Percentiles rank a stretch among this genome's conserved stretches.
Conservation (phyloP, 1,140 invertebrate species). For the Homalodisca vitripennis region DNA sequence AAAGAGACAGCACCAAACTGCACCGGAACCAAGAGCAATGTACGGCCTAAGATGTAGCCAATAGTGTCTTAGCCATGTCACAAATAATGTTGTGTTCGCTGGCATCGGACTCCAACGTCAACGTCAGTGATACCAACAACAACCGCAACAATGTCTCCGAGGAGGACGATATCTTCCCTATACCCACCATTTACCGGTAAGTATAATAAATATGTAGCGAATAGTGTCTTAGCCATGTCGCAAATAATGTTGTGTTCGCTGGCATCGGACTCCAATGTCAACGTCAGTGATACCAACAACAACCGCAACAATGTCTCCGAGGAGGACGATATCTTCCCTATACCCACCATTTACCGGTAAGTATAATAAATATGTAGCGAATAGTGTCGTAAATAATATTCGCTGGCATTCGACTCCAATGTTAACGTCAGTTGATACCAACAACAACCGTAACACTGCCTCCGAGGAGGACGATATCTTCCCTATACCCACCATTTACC, state of each 20-base stretch:
- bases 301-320: constrained; percentile 11
- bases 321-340: constrained; percentile 30
- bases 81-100: constrained; percentile 36
- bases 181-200: constrained; percentile 40
- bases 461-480: constrained; percentile 30
- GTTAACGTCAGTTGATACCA: constrained; percentile 34
- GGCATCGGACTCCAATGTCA: constrained; percentile 30
- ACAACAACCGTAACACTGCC: constrained; percentile 33
- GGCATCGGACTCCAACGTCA: constrained; percentile 33
- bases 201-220: too few species aligned
- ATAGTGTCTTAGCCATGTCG: constrained; percentile 34
- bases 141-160: constrained; percentile 29
- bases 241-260: constrained; percentile 35
- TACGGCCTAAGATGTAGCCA: constrained; percentile 17
- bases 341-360: constrained; percentile 40
- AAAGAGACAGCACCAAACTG: too few species aligned
- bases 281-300: constrained; percentile 36
- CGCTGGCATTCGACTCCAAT: constrained; percentile 28
- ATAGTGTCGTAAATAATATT: constrained; percentile 36
- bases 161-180: constrained; percentile 31
- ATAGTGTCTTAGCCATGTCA: constrained; percentile 34
- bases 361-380: constrained; percentile 39
- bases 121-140: constrained; percentile 36
- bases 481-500: constrained; percentile 38
- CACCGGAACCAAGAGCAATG: constrained; percentile 21